A percentile compares a stretch with the other conserved stretches of the same genome.
Evolutionary conservation across 2,888 invertebrate genomes (phyloP).

Genomic region (Nysson spinosus): DNA sequence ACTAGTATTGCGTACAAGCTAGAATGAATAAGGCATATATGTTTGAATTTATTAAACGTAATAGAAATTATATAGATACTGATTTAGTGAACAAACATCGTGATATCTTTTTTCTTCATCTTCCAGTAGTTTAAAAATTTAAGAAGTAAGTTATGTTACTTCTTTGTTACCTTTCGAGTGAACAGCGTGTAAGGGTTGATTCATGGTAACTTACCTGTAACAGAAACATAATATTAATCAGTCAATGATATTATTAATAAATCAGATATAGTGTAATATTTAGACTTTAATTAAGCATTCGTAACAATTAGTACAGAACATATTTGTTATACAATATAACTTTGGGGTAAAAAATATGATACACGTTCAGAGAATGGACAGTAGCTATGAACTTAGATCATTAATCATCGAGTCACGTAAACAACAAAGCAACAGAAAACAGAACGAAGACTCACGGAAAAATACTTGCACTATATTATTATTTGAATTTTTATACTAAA

Average conservation of each 20-base stretch:
- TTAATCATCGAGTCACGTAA: conserved; percentile 37
- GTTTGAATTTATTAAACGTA: no score
- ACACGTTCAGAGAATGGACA: no score
- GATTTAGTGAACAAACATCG: no score
- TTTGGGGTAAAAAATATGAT: no score
- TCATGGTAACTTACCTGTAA: conserved; percentile 65
- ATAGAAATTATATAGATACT: no score
- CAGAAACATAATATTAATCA: conserved; percentile 52
- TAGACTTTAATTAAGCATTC: no score
- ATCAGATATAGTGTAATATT: not conserved
- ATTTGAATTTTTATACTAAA: no score
- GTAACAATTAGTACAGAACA: no score
- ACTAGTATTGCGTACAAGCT: no score
- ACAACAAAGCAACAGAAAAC: conserved; percentile 33
- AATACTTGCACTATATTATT: no score
- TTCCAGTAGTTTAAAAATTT: conserved; percentile 53
- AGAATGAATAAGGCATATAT: no score
- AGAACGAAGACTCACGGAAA: conserved; percentile 39
- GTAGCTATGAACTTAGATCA: conserved; percentile 18
- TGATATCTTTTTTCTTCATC: conserved; percentile 65
- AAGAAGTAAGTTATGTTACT: conserved; percentile 51
- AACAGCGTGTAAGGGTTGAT: conserved; percentile 10
- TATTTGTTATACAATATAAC: no score
- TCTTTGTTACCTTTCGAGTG: conserved; percentile 34
- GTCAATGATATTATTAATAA: not conserved